Percentiles rank a stretch among this genome's conserved stretches.
Evolutionary conservation across 2,113 vertebrate genomes (phyloP).

Genomic region (Glaucidium brasilianum): DNA sequence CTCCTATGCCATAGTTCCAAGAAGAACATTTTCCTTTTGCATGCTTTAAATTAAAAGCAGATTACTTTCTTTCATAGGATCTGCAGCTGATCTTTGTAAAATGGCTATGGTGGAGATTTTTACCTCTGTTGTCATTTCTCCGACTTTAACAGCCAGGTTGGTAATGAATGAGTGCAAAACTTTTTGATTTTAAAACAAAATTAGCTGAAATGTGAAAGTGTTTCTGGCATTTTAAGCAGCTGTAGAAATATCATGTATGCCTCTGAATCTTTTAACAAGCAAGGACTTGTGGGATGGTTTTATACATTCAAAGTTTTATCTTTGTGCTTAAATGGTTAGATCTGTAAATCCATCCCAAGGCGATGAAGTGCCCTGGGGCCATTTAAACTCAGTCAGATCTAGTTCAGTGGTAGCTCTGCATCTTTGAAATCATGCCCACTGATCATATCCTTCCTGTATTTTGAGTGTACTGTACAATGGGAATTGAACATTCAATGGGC

Average conservation of each 20-base stretch:
- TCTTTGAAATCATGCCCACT: constrained; percentile 32
- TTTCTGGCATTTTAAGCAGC: not conserved
- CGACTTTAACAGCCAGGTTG: constrained; percentile 84
- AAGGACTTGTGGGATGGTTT: not conserved
- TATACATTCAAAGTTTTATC: not conserved
- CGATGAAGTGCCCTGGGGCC: not conserved
- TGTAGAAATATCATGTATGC: not conserved
- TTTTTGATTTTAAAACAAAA: not conserved
- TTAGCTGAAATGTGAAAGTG: not conserved
- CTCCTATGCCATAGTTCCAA: not conserved
- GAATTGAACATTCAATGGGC: constrained; percentile 18
- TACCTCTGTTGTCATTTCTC: constrained; percentile 72
- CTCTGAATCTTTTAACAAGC: not conserved
- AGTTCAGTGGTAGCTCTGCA: not conserved
- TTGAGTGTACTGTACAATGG: constrained; percentile 11
- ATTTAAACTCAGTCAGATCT: not conserved
- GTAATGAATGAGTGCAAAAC: constrained; percentile 8
- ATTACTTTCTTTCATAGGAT: constrained; percentile 70
- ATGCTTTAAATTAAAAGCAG: not conserved
- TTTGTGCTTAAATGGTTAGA: not conserved
- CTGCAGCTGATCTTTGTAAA: constrained; percentile 93
- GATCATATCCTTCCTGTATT: constrained; percentile 61
- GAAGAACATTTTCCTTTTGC: not conserved
- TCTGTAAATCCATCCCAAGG: not conserved
- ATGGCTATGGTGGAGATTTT: constrained; percentile 90